Base-by-base conservation (phyloP, 92 coral and sea anemone genomes). In the Umimayanthus chanpuru region DNA sequence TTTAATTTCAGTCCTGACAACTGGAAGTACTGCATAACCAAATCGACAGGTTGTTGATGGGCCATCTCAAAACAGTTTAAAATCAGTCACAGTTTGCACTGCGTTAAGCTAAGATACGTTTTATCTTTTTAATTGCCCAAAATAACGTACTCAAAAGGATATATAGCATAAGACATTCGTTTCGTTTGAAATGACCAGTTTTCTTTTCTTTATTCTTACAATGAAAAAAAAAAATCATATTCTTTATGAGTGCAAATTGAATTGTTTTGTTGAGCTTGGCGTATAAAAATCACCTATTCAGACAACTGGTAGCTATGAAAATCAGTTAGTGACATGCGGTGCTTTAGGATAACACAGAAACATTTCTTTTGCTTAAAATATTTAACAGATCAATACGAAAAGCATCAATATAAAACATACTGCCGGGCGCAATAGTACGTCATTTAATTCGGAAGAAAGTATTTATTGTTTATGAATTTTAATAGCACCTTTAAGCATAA, bases 1-100 rank as follows among this genome's bases (percentile, higher is more conserved):
- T 61, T 20, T 61, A 61, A 61, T 14, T 21, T 1, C 4, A 61
- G n/a, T 61, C 26, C 25, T 20, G 25, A 23, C 65, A 73, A 47
- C 50, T 47, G 11, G 10, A 47, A 7, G 10, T 47, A 47, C 50
- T 36, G 36, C 39, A 75, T 75, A 32, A 39, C 79, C 25, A 75
- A 75, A 75, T 20, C 79, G 50, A 75, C 44, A 36, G 79, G 44
- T 75, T 18, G 23, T 36, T 75, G 20, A 32, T 26, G 5, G 30
- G 10, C 79, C 53, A 75, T 21, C 39, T 75, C 79, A 75, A 73
- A 75, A 75, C 53, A 75, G 50, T 75, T 15, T 14, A 75, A 75
- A 20, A n/a, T 39, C 43, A 73, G 77, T 21, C 36, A 32, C 2
- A 73, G 36, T 28, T 73, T 14, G 77, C 36, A 16, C 3, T 0